Evolutionary conservation across 2,113 vertebrate species (phyloP).

Genomic region (Deroptyus accipitrinus): DNA sequence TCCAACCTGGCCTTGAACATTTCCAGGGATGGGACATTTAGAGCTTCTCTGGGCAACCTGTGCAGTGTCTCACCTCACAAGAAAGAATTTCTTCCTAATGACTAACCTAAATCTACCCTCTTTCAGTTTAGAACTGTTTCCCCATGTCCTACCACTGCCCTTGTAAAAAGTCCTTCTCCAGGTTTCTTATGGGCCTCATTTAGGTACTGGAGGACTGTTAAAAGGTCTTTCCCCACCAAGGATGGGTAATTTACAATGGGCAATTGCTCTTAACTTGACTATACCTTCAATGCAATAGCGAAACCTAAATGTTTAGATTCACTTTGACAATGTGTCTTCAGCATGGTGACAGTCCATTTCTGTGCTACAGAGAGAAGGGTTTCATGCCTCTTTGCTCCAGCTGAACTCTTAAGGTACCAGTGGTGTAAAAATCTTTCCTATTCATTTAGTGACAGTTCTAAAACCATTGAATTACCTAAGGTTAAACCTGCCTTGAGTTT

Average conservation of each 20-base stretch:
- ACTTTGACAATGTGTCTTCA: not conserved
- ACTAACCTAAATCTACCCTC: not conserved
- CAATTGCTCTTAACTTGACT: not conserved
- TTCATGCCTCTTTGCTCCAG: not conserved
- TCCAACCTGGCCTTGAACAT: not conserved
- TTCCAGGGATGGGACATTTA: not conserved
- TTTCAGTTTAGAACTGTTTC: not conserved
- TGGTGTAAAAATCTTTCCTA: not conserved
- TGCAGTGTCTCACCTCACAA: not conserved
- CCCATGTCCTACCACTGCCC: not conserved
- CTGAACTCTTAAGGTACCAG: not conserved
- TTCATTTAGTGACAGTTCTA: not conserved
- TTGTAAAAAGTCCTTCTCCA: not conserved
- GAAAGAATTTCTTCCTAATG: not conserved
- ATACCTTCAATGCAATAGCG: not conserved
- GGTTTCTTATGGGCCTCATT: not conserved
- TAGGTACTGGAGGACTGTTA: not conserved
- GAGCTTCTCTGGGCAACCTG: not conserved
- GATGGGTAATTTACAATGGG: not conserved
- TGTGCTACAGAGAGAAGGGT: rapidly evolving
- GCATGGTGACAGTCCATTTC: not conserved
- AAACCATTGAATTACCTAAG: not conserved
- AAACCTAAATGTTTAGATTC: not conserved
- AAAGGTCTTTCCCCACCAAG: not conserved
- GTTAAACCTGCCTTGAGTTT: not conserved